Evolutionary conservation across 2,888 invertebrate species (phyloP).

Genomic region (Nemoura dubitans): DNA sequence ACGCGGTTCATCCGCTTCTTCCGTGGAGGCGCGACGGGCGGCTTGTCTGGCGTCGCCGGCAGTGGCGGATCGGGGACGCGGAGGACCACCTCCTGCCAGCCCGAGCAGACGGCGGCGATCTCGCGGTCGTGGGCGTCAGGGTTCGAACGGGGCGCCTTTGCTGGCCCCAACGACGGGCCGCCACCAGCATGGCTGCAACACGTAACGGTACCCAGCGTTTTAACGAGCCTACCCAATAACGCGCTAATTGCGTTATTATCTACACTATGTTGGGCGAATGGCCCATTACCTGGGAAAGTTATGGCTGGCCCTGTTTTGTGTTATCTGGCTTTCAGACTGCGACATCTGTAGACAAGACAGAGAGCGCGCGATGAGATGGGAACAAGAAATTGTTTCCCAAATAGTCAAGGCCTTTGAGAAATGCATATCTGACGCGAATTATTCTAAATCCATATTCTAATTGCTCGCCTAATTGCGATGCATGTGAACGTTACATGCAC

Average conservation of each 20-base stretch:
- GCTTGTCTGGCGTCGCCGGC: constrained; percentile 52
- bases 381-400: constrained; percentile 25
- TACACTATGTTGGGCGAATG: neutral
- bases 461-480: neutral
- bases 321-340: constrained; percentile 17
- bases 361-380: neutral
- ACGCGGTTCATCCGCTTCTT: constrained; percentile 50
- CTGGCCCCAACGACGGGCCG: neutral
- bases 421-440: neutral
- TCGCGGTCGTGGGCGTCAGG: neutral
- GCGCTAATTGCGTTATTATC: neutral
- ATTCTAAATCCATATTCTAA: neutral
- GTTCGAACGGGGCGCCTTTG: constrained; percentile 2
- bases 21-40: constrained; percentile 60
- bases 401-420: neutral
- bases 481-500: neutral
- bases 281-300: constrained; percentile 33
- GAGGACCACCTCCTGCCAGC: constrained; percentile 43
- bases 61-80: constrained; percentile 40
- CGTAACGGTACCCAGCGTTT: neutral
- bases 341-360: constrained; percentile 32
- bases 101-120: neutral
- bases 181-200: neutral
- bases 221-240: neutral
- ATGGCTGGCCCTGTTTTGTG: constrained; percentile 14